Evolutionary conservation across 2,888 invertebrate genomes (phyloP).

Genomic region (Plebejus melissa): DNA sequence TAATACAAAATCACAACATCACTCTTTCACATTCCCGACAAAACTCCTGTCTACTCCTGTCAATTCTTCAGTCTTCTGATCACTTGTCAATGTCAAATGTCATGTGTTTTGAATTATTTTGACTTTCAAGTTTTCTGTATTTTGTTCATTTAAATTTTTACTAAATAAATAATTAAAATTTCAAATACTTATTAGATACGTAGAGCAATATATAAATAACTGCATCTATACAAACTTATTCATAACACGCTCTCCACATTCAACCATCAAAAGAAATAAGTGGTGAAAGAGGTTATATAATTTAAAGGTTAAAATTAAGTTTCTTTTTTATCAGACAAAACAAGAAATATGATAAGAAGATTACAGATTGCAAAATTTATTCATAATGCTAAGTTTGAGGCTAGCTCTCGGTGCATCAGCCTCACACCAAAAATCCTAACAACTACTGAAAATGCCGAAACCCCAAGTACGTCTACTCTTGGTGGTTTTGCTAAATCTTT

Average conservation of each 20-base stretch:
- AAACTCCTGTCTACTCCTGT: too few relatives aligned
- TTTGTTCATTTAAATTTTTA: not conserved
- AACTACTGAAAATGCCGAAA: constrained; percentile 32
- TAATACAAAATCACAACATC: too few relatives aligned
- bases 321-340: not conserved
- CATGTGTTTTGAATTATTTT: not conserved
- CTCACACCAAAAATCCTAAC: constrained; percentile 31
- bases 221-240: not conserved
- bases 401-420: constrained; percentile 32
- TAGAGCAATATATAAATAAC: too few relatives aligned
- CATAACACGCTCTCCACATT: not conserved
- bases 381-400: constrained; percentile 1
- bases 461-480: constrained; percentile 42
- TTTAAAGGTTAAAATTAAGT: constrained; percentile 20
- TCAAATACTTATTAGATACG: too few relatives aligned
- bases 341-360: constrained; percentile 7
- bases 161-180: not conserved
- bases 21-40: too few relatives aligned
- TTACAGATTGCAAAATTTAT: not conserved
- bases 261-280: not conserved
- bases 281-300: constrained; percentile 17
- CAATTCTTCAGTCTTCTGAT: too few relatives aligned
- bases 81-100: not conserved
- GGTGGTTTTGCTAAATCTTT: constrained; percentile 88
- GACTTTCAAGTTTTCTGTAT: not conserved